Conservation (phyloP, 2,888 invertebrate species). For the Platycnemis pennipes region DNA sequence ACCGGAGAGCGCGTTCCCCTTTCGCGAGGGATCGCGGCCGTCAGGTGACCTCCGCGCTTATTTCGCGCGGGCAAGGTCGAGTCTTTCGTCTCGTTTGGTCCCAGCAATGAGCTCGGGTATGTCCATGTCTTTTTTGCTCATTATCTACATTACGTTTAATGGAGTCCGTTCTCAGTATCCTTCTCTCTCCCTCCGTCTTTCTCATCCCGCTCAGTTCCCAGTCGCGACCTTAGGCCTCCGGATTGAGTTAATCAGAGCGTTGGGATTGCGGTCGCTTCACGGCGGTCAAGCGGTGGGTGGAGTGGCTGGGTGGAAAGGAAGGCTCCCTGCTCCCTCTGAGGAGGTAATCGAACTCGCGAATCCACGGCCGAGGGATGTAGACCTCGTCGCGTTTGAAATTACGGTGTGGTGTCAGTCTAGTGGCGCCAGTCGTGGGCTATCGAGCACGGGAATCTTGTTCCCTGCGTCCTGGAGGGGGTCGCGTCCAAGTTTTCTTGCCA, state of each 20-base stretch:
- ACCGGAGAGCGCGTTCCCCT: not conserved
- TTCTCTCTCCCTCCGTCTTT: not conserved
- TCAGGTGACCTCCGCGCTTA: not conserved
- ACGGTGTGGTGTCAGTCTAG: not conserved
- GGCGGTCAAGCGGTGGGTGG: not conserved
- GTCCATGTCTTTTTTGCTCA: not conserved
- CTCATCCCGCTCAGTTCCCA: not conserved
- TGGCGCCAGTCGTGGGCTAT: not conserved
- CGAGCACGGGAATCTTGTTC: not conserved
- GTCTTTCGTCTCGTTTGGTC: not conserved
- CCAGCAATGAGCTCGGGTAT: not conserved
- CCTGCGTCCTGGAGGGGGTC: not conserved
- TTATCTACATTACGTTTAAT: not conserved
- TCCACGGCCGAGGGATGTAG: not conserved
- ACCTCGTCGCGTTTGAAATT: not conserved
- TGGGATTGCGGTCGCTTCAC: not conserved
- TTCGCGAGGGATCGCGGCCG: not conserved
- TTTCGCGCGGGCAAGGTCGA: not conserved
- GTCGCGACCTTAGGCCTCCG: conserved; percentile 41
- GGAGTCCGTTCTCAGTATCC: not conserved
- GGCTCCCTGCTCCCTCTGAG: not conserved
- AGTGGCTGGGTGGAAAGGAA: not conserved
- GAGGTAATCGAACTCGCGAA: conserved; percentile 44
- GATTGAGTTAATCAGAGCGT: conserved; percentile 49
- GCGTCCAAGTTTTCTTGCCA: not conserved